These are phyloP conservation scores for Ostrea denselamellosa DNA, from an alignment of 1,140 invertebrate species.

Conservation along the genomic window DNA sequence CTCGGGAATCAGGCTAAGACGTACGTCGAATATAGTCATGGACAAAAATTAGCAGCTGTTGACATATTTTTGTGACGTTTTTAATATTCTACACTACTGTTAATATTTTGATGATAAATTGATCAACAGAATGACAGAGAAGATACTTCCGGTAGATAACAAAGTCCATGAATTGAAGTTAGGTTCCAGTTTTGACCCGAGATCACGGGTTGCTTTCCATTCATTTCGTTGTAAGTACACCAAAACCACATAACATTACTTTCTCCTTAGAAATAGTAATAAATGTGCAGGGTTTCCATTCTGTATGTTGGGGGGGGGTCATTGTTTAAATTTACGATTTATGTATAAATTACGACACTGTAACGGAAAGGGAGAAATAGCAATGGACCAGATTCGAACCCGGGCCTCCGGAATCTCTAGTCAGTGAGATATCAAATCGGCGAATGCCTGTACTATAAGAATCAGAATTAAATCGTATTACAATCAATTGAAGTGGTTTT, in stretches of 20 bases:
- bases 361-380: too few relatives aligned
- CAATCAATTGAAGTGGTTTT: too few relatives aligned
- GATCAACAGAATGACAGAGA: slow-evolving; percentile 49
- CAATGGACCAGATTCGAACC: too few relatives aligned
- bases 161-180: slow-evolving; percentile 68
- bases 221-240: slow-evolving; percentile 71
- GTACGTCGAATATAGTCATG: not conserved
- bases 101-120: not conserved
- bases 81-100: not conserved
- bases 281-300: not conserved
- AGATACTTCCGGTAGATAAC: slow-evolving; percentile 61
- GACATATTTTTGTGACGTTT: not conserved
- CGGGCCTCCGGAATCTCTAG: too few relatives aligned
- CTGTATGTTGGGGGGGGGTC: too few relatives aligned
- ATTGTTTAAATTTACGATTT: too few relatives aligned
- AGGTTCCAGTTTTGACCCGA: slow-evolving; percentile 69
- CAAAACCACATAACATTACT: not conserved
- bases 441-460: too few relatives aligned
- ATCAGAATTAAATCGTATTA: too few relatives aligned
- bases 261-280: not conserved
- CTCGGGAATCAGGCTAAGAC: too few relatives aligned
- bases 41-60: not conserved
- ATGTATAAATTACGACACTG: too few relatives aligned
- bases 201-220: slow-evolving; percentile 67
- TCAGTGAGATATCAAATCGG: too few relatives aligned